Conservation (phyloP, 2,113 vertebrate species). For the Notarius lentiginosus region DNA sequence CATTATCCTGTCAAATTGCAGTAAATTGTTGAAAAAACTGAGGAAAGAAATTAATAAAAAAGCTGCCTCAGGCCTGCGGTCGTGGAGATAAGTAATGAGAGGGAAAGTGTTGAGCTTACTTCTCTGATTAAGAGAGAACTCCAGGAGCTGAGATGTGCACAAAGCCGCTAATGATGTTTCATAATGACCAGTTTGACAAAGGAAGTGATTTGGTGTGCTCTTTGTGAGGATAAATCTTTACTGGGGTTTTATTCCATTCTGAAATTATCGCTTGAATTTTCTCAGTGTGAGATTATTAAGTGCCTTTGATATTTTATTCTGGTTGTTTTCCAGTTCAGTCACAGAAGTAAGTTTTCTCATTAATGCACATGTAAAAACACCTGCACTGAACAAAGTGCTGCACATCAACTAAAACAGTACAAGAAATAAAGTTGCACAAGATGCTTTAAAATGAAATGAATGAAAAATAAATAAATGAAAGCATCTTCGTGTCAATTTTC, state of each 20-base stretch:
- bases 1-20: constrained; percentile 7
- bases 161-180: neutral
- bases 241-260: neutral
- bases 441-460: neutral
- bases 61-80: neutral
- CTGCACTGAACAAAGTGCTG: neutral
- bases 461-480: neutral
- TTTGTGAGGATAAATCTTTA: neutral
- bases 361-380: neutral
- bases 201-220: neutral
- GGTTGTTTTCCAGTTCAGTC: neutral
- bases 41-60: neutral
- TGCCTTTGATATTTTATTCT: neutral
- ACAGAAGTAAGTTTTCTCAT: neutral
- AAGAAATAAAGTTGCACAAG: neutral
- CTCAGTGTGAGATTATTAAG: neutral
- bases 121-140: neutral
- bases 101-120: neutral
- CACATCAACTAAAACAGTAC: neutral
- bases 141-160: neutral
- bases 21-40: neutral
- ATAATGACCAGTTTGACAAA: neutral
- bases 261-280: neutral
- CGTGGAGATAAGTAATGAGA: neutral
- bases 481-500: neutral